Conservation (phyloP, 2,797 vertebrate species). For the Sebastes jordani region DNA sequence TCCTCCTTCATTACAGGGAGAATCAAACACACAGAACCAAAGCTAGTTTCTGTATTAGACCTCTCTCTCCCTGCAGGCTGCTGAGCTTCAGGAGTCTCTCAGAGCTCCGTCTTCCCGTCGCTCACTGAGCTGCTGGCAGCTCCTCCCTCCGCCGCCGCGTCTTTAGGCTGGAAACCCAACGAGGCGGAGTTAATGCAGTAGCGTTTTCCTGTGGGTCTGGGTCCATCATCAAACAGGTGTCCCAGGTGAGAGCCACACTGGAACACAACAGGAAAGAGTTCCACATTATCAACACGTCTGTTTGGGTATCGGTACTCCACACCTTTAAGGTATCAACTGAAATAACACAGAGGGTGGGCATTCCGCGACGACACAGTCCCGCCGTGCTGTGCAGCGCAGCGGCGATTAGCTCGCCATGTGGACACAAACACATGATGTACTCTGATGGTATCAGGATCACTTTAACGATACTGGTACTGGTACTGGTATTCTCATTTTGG, state of each 20-base stretch:
- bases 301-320: too few relatives aligned
- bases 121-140: conserved; percentile 53
- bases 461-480: too few relatives aligned
- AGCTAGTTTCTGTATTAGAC: not conserved
- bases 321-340: too few relatives aligned
- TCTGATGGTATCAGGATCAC: too few relatives aligned
- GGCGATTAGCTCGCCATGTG: too few relatives aligned
- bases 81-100: conserved; percentile 1
- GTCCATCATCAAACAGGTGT: conserved; percentile 96
- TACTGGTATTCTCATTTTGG: too few relatives aligned
- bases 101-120: conserved; percentile 83
- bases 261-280: conserved; percentile 30
- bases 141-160: conserved; percentile 28
- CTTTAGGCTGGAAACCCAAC: conserved; percentile 85
- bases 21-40: not conserved
- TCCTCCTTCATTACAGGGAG: not conserved
- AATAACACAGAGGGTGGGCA: too few relatives aligned
- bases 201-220: conserved; percentile 92
- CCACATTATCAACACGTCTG: not conserved
- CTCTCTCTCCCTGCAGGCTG: not conserved
- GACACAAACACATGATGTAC: too few relatives aligned
- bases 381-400: too few relatives aligned
- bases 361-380: too few relatives aligned
- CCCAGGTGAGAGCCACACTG: conserved; percentile 97
- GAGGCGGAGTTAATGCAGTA: conserved; percentile 98